Conservation (phyloP, 2,797 vertebrate species). For the Catharus ustulatus region DNA sequence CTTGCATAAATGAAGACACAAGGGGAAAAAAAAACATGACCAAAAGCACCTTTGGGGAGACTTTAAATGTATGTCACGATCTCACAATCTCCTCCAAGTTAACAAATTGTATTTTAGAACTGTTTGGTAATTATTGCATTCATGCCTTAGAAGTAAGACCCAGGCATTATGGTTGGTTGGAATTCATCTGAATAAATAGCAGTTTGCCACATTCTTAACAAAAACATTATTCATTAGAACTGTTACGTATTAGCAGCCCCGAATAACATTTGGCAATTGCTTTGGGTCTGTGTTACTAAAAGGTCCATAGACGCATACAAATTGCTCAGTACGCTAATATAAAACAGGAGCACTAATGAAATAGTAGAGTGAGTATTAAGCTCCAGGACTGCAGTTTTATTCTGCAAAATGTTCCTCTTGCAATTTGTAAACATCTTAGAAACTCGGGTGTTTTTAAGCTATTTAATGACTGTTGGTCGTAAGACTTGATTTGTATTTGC, state of each 20-base stretch:
- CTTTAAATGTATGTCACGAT: conserved; percentile 32
- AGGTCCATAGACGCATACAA: conserved; percentile 34
- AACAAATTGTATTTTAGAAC: conserved; percentile 55
- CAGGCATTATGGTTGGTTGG: conserved; percentile 54
- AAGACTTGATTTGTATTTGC: conserved; percentile 29
- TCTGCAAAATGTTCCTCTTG: conserved; percentile 41
- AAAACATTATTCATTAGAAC: conserved; percentile 67
- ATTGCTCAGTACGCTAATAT: conserved; percentile 39
- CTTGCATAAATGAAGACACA: not conserved
- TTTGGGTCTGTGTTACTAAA: conserved; percentile 51
- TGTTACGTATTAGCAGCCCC: conserved; percentile 51
- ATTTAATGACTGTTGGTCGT: not conserved
- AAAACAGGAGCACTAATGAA: conserved; percentile 59
- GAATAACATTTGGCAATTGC: conserved; percentile 66
- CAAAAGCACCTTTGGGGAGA: not conserved
- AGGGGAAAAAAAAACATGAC: not conserved
- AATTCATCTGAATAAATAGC: conserved; percentile 66
- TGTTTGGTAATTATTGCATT: conserved; percentile 65
- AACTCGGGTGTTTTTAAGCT: conserved; percentile 15
- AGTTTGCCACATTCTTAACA: conserved; percentile 67
- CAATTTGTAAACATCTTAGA: conserved; percentile 57
- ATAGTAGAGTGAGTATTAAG: conserved; percentile 42
- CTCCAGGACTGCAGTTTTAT: conserved; percentile 59
- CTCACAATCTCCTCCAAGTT: conserved; percentile 40
- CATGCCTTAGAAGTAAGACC: conserved; percentile 54